Evolutionary conservation across 2,113 vertebrate genomes (phyloP).

Genomic region (Microtus montanus): DNA sequence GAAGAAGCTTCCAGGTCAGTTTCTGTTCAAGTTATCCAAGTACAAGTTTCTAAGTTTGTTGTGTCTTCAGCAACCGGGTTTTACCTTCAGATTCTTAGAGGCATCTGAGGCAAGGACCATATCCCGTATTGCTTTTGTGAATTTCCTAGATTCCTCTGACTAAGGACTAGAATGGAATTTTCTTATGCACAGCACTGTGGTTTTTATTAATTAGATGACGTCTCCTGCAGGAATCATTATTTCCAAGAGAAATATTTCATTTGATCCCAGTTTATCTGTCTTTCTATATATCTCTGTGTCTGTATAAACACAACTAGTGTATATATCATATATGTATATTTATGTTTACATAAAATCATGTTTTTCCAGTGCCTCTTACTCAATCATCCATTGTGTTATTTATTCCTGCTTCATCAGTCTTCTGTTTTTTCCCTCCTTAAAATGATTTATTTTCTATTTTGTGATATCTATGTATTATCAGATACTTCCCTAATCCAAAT

Average conservation of each 20-base stretch:
- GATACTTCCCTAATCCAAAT: neutral
- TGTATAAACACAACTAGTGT: neutral
- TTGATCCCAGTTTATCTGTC: neutral
- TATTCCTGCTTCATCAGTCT: fast-evolving
- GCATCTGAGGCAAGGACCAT: too few relatives aligned
- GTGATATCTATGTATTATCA: neutral
- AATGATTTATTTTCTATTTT: neutral
- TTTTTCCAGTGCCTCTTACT: neutral
- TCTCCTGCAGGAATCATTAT: neutral
- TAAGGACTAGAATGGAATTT: neutral
- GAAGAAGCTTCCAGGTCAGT: neutral
- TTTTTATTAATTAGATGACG: neutral
- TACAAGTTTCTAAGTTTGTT: neutral
- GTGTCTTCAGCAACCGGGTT: neutral
- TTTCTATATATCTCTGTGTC: neutral
- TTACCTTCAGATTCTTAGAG: neutral
- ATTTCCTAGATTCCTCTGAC: neutral
- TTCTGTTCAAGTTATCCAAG: too few relatives aligned
- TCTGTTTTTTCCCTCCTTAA: neutral
- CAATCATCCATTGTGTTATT: neutral
- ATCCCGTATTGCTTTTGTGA: neutral
- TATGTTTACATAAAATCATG: neutral
- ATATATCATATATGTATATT: neutral
- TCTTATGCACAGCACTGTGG: neutral
- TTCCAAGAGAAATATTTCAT: neutral